Conservation (phyloP, 2,797 vertebrate genomes). For the Melanogrammus aeglefinus region DNA sequence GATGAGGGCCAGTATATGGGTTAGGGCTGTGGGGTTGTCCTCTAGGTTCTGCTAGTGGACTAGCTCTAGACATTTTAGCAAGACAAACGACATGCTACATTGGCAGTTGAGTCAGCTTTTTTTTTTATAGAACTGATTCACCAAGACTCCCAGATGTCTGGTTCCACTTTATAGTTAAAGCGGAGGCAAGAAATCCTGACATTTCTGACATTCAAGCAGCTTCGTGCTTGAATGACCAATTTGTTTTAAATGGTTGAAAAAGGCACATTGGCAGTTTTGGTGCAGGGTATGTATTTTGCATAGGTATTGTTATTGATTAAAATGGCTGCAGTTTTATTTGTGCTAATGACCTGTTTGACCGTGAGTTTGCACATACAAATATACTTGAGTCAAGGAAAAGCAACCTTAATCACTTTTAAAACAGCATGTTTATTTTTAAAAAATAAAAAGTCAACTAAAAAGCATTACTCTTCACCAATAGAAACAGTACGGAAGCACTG, state of each 20-base stretch:
- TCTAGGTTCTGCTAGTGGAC: no score
- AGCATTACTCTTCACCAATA: conserved; percentile 86
- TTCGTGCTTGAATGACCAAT: conserved; percentile 1
- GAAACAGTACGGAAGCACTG: conserved; percentile 98
- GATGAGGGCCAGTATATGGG: no score
- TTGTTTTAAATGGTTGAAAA: neutral
- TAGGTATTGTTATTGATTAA: neutral
- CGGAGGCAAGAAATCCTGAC: neutral
- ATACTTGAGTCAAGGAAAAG: neutral
- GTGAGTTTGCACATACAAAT: neutral
- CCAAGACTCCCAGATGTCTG: neutral
- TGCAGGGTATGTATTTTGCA: neutral
- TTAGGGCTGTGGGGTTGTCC: no score
- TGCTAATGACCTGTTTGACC: neutral
- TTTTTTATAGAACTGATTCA: neutral
- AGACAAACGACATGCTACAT: neutral
- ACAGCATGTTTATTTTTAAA: conserved; percentile 82
- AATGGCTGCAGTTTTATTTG: neutral
- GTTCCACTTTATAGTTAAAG: neutral
- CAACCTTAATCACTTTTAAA: conserved; percentile 71
- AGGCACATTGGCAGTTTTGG: neutral
- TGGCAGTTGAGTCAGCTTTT: neutral
- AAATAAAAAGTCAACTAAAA: conserved; percentile 81
- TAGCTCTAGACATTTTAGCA: neutral
- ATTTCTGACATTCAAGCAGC: no score